Evolutionary conservation across 2,797 vertebrate species (phyloP).

Genomic region (Chelon auratus): DNA sequence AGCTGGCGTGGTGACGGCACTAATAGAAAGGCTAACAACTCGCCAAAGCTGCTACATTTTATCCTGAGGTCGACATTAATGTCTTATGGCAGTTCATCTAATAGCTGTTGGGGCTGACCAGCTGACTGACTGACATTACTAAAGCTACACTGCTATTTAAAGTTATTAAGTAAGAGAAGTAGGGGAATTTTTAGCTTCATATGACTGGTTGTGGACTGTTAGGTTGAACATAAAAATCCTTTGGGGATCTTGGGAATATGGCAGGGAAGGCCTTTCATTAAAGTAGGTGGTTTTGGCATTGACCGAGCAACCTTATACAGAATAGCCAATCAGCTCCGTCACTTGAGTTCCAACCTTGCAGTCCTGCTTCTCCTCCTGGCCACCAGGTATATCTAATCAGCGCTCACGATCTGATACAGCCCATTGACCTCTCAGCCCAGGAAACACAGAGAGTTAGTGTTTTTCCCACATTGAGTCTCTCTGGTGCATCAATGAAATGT

Average conservation of each 20-base stretch:
- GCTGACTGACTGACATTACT: too few relatives aligned
- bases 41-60: too few relatives aligned
- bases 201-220: not conserved
- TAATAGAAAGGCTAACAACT: too few relatives aligned
- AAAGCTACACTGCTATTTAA: too few relatives aligned
- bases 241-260: not conserved
- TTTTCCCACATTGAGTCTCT: constrained; percentile 43
- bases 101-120: too few relatives aligned
- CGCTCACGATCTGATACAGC: constrained; percentile 47
- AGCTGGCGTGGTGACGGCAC: too few relatives aligned
- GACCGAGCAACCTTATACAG: not conserved
- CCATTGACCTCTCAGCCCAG: constrained; percentile 59
- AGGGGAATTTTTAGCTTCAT: not conserved
- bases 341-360: not conserved
- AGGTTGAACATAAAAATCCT: not conserved
- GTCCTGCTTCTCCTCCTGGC: not conserved
- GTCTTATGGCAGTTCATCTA: too few relatives aligned
- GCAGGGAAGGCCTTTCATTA: not conserved
- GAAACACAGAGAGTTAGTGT: constrained; percentile 41
- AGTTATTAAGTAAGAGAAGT: too few relatives aligned
- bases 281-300: not conserved
- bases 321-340: not conserved
- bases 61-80: too few relatives aligned
- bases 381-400: constrained; percentile 52
- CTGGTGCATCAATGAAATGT: constrained; percentile 49